Evolutionary conservation across 2,888 invertebrate genomes (phyloP), one percentile per base, ranked within the genome.

Genomic region (Hoplodrina ambigua): DNA sequence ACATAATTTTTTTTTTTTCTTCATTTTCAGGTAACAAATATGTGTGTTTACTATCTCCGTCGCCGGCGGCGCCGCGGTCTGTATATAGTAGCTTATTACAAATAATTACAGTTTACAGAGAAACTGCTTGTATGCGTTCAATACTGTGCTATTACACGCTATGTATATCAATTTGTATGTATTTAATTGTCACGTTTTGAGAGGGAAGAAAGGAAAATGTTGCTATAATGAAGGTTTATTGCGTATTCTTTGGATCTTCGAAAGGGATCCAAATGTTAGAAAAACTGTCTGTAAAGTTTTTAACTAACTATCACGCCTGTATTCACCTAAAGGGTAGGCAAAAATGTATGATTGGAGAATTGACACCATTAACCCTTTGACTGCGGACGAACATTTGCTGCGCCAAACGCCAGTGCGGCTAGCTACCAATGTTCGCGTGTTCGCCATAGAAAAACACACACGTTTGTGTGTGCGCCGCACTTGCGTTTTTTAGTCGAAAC

Each of bases 1-100:
- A 50, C 1, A 46, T 3, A 2, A 46, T 25, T 25, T 25, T 25
- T 25, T 5, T 13, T 44, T 19, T 17, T 20, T 58, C 61, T 65
- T 49, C 13, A 1, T 74, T 82, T 78, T 6, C 81, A 83, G 81
- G 55, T 73, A 58, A 60, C 20, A 67, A 55, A 55, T 58, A 37
- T 65, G 65, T 72, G 69, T 67, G 69, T 67, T 70, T 64, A 58
- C 8, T 63, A 59, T 72, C 46, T 19, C 44, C 75, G 83, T 85
- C 85, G 86, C 87, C 62, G 86, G 86, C 87, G 85, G 84, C 86
- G 75, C 61, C 73, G 63, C 63, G 53, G 37, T 79, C 58, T 80
- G 80, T 80, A 82, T 17, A 81, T 71, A 77, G 53, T 85, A 85
- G 75, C 78, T 81, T 82, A 80, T 73, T 72, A 72, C 76, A 72